Evolutionary conservation across 2,113 vertebrate species (phyloP).

Genomic region (Clarias magur): DNA sequence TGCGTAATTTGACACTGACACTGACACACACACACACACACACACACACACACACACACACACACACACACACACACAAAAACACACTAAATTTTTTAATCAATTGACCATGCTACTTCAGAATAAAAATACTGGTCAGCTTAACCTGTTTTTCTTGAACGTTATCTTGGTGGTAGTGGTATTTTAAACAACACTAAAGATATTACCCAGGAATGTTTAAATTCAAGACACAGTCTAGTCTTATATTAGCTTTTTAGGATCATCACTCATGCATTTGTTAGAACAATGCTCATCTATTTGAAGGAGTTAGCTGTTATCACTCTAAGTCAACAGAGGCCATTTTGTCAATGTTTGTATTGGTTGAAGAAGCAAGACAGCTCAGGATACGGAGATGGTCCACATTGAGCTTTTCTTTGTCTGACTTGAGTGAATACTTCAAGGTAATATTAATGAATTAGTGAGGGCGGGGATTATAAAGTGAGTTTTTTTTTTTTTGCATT

Average conservation of each 20-base stretch:
- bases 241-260: slow-evolving; percentile 13
- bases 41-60: no score
- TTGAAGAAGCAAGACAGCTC: slow-evolving; percentile 32
- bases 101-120: no score
- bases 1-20: no score
- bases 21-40: no score
- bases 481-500: neutral
- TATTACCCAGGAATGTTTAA: slow-evolving; percentile 10
- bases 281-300: slow-evolving; percentile 12
- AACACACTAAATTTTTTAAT: no score
- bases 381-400: slow-evolving; percentile 18
- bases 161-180: slow-evolving; percentile 59
- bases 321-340: slow-evolving; percentile 15
- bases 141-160: slow-evolving; percentile 26
- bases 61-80: no score
- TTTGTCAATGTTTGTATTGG: slow-evolving; percentile 51
- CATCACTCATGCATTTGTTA: slow-evolving; percentile 20
- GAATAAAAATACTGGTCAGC: slow-evolving; percentile 50
- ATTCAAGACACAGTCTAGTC: slow-evolving; percentile 19
- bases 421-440: neutral
- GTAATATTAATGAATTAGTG: slow-evolving; percentile 30
- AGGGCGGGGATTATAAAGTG: neutral
- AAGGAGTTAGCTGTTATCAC: slow-evolving; percentile 33
- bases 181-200: slow-evolving; percentile 51
- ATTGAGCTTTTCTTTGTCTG: slow-evolving; percentile 20